Conservation (phyloP, 2,113 vertebrate species). For the Oceanites oceanicus region DNA sequence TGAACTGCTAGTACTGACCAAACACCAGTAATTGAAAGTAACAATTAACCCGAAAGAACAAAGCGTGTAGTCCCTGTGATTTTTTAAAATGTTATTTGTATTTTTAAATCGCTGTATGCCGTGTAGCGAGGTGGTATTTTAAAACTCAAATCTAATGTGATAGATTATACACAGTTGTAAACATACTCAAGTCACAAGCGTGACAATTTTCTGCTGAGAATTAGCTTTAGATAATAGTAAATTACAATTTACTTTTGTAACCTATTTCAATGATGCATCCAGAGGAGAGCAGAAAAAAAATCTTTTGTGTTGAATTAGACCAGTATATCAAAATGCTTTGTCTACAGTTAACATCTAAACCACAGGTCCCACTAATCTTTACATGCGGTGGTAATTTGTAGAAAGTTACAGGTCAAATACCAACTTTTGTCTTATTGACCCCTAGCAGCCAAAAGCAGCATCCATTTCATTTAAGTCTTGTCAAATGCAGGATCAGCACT, state of each 20-base stretch:
- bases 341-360: neutral
- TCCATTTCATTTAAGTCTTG: neutral
- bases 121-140: accelerated
- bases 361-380: neutral
- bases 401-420: neutral
- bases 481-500: neutral
- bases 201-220: neutral
- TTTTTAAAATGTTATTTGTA: neutral
- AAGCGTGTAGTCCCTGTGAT: accelerated
- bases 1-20: neutral
- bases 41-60: neutral
- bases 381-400: neutral
- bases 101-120: neutral
- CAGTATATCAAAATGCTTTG: neutral
- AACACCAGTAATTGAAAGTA: neutral
- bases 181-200: accelerated
- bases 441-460: neutral
- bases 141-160: too few species aligned
- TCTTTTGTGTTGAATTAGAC: neutral
- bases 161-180: accelerated
- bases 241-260: too few species aligned
- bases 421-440: neutral
- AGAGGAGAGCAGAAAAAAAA: neutral
- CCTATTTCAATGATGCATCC: neutral
- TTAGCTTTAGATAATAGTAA: too few species aligned